Evolutionary conservation across 2,888 invertebrate species (phyloP).

Genomic region (Mesorhabditis belari): DNA sequence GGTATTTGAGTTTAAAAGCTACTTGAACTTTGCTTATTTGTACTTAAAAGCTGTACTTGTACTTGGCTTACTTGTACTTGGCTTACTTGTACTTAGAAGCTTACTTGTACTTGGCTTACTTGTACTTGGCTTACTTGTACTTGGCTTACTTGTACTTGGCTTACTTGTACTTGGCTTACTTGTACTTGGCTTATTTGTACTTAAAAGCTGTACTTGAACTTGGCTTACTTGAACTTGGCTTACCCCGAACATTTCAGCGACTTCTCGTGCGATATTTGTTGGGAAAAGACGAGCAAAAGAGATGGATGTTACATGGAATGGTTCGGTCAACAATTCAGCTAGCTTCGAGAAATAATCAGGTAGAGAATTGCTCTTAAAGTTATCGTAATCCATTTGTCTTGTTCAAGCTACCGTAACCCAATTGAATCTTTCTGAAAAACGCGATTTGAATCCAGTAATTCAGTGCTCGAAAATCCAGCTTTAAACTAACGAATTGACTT

Average conservation of each 20-base stretch:
- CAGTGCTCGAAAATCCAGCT: no score
- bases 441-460: no score
- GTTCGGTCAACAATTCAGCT: constrained; percentile 29
- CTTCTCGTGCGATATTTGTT: constrained; percentile 23
- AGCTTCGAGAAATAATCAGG: constrained; percentile 27
- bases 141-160: no score
- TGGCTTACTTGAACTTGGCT: background rate
- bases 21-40: background rate
- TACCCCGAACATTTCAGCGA: constrained; percentile 12
- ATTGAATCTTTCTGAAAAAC: no score
- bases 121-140: no score
- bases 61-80: background rate
- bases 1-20: background rate
- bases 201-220: background rate
- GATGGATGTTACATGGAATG: constrained; percentile 32
- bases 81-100: no score
- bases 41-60: background rate
- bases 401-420: no score
- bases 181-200: background rate
- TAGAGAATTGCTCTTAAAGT: no score
- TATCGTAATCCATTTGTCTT: no score
- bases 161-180: constrained; percentile 6
- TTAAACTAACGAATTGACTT: no score
- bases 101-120: no score
- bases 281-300: constrained; percentile 16